These are phyloP conservation scores for Artemia sinica DNA, from an alignment of 2,888 invertebrate species.

Conservation along the genomic window DNA sequence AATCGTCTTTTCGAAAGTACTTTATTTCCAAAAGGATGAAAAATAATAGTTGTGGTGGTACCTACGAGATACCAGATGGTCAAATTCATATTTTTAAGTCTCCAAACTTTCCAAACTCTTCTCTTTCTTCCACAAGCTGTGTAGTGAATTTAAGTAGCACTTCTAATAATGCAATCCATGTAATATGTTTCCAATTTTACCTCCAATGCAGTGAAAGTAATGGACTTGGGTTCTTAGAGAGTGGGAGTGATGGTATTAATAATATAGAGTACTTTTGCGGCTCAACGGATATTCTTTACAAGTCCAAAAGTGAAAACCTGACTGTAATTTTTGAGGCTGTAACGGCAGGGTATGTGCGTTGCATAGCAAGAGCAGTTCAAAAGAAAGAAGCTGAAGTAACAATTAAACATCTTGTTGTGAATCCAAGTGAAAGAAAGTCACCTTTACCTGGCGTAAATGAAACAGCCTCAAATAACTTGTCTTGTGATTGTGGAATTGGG, in stretches of 20 bases:
- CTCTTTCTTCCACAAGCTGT: neutral
- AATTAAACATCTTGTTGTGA: no score
- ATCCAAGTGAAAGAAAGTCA: no score
- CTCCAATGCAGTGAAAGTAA: neutral
- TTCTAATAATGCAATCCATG: neutral
- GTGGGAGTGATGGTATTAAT: neutral
- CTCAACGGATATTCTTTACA: conserved; percentile 17
- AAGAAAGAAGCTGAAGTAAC: neutral
- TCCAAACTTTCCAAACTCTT: conserved; percentile 7
- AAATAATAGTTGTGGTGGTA: no score
- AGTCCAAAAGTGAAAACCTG: neutral
- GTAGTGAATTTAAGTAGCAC: neutral
- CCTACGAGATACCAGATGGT: no score
- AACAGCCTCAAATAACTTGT: neutral
- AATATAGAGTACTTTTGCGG: conserved; percentile 21
- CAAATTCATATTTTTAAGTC: neutral
- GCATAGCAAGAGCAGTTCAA: neutral
- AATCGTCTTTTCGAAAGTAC: no score
- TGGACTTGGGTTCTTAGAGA: neutral
- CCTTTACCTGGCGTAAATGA: no score
- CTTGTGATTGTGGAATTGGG: neutral
- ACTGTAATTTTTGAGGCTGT: neutral
- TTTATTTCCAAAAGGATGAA: no score
- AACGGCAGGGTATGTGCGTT: neutral
- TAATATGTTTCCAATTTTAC: neutral